phyloP scores from a whole-genome alignment of 92 coral and sea anemone species.

The Desmophyllum pertusum region DNA sequence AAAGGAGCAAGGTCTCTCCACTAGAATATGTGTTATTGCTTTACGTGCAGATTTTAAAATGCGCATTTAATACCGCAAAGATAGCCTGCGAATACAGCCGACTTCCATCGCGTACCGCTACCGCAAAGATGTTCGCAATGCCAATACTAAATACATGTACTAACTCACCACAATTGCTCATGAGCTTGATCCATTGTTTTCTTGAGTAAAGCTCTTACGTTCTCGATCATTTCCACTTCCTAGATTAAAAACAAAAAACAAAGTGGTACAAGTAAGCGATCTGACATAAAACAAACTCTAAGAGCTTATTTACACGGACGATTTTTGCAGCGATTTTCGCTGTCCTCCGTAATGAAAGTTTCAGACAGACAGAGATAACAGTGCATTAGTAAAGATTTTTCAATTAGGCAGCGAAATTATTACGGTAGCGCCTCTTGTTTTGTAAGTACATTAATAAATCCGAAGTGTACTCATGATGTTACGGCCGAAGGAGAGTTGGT shows the following conservation, averaged over 20 bases:
- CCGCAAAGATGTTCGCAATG: neutral
- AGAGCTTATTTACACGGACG: neutral
- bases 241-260: slow-evolving; percentile 22
- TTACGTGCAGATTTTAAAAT: neutral
- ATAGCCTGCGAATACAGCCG: too few relatives aligned
- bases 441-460: neutral
- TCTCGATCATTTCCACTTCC: slow-evolving; percentile 95
- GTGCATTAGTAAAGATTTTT: neutral
- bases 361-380: neutral
- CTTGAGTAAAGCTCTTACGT: slow-evolving; percentile 85
- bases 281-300: neutral
- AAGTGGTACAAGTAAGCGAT: neutral
- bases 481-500: neutral
- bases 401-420: neutral
- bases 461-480: neutral
- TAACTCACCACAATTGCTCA: slow-evolving; percentile 87
- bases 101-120: too few relatives aligned
- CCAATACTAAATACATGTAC: neutral
- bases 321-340: neutral
- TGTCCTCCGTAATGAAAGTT: too few relatives aligned
- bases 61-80: neutral
- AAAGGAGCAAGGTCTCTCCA: neutral
- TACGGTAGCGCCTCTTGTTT: neutral
- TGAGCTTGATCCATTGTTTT: slow-evolving; percentile 94
- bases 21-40: neutral